Conservation (phyloP, 2,888 invertebrate genomes). For the Mythimna albipuncta region DNA sequence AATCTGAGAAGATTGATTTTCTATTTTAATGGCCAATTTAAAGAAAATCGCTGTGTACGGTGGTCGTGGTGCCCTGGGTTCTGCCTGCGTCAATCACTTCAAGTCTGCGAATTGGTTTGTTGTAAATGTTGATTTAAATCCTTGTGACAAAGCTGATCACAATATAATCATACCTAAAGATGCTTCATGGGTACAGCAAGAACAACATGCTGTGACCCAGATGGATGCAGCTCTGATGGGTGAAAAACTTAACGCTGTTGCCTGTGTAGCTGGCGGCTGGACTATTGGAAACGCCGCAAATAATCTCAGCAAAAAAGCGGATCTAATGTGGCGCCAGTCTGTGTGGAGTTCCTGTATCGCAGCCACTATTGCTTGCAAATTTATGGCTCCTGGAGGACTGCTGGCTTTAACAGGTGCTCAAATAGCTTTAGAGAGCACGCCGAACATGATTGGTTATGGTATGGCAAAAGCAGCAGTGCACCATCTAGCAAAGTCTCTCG, state of each 20-base stretch:
- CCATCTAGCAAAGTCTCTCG: conserved; percentile 97
- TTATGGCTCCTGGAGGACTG: conserved; percentile 96
- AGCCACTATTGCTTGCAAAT: conserved; percentile 95
- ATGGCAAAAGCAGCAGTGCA: conserved; percentile 98
- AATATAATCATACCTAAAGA: conserved; percentile 96
- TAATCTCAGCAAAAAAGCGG: conserved; percentile 97
- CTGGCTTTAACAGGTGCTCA: conserved; percentile 98
- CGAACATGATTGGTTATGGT: conserved; percentile 93
- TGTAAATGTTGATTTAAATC: conserved; percentile 95
- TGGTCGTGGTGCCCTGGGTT: conserved; percentile 98
- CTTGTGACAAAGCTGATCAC: conserved; percentile 96
- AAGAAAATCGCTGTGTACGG: conserved; percentile 96
- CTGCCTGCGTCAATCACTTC: conserved; percentile 96
- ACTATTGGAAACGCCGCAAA: conserved; percentile 98
- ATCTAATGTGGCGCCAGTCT: conserved; percentile 99
- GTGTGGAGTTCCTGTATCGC: conserved; percentile 98
- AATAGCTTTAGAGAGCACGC: conserved; percentile 96
- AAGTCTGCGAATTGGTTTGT: conserved; percentile 98
- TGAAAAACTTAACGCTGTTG: conserved; percentile 97
- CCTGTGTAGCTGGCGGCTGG: conserved; percentile 99
- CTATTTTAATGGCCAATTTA: conserved; percentile 88
- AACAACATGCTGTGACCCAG: conserved; percentile 92
- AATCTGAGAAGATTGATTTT: background rate
- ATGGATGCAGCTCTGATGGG: conserved; percentile 92
- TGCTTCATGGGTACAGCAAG: conserved; percentile 95